Base-by-base conservation (phyloP, 2,888 invertebrate species). In the Eudemis profundana region DNA sequence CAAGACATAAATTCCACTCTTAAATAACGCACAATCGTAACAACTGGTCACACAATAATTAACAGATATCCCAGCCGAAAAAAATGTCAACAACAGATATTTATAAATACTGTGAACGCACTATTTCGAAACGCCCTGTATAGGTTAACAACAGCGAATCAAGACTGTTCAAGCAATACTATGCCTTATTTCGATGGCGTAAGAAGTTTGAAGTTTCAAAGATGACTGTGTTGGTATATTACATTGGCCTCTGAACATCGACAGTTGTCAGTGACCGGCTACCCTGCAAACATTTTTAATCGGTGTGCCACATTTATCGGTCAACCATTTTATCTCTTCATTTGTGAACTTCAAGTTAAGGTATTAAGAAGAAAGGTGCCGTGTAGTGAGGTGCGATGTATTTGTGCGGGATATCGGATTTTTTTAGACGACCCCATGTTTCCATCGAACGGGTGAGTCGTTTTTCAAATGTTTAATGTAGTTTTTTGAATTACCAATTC, bases 331-430 rank as follows among this genome's bases (percentile, higher is more conserved):
- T 54, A 54, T 54, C 54, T 54, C 23, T 14, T 42, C 42, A 29
- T 42, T 56, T 19, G 15, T 17, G 21, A 23, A 12, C 14, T 12
- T 1, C 42, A 4, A 44, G 17, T 56, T 14, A 19, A 8, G 10
- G 14, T 3, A 12, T n/a, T 15, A 23, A 27, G 42, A 49, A 29
- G 63, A 5, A 21, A 36, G 21, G 42, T 44, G 33, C 8, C 3
- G 61, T 61, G 44, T 29, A 56, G 66, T 63, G 50, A 44, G 36
- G 29, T 57, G 57, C 33, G 1, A 87, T 90, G 90, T 90, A 90
- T 78, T 73, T 87, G 76, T 89, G 88, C 72, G 84, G 87, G 7
- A 83, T 90, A 57, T 85, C 88, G 14, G 82, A 83, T 5, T 91
- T 91, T 69, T 90, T 89, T 74, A 78, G 79, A 19, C 81, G 86